phyloP scores from a whole-genome alignment of 30 jellyfish, hydroid and myxozoan genomes.

The Aurelia sp. region DNA sequence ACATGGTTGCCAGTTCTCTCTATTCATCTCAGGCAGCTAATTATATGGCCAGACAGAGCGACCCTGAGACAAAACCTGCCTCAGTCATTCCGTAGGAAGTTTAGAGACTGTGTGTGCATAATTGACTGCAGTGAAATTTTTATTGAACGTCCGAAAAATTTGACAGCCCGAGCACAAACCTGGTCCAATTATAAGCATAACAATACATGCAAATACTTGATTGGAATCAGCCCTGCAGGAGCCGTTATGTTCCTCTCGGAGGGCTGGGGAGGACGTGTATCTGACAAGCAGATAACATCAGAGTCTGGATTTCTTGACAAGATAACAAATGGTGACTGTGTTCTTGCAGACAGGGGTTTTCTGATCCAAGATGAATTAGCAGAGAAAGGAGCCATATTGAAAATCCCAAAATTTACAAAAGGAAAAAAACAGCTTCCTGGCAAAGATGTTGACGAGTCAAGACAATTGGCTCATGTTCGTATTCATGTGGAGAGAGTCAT shows the following conservation, averaged over 20 bases:
- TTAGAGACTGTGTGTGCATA: constrained; percentile 43
- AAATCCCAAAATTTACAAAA: constrained; percentile 73
- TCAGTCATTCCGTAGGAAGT: constrained; percentile 10
- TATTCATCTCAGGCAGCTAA: not conserved
- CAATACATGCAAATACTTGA: no score
- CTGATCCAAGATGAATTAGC: constrained; percentile 65
- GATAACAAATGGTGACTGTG: constrained; percentile 49
- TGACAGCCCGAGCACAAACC: not conserved
- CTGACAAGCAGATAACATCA: constrained; percentile 71
- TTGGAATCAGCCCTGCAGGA: constrained; percentile 65
- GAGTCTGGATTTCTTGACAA: constrained; percentile 54
- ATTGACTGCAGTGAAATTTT: constrained; percentile 74
- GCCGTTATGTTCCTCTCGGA: constrained; percentile 66
- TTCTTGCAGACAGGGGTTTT: constrained; percentile 88
- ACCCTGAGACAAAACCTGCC: constrained; percentile 47
- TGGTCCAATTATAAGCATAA: no score
- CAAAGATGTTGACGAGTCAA: constrained; percentile 53
- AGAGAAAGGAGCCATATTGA: constrained; percentile 41
- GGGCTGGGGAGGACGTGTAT: constrained; percentile 84
- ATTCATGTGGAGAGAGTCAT: constrained; percentile 77
- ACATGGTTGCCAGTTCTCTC: constrained; percentile 33
- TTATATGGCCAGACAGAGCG: constrained; percentile 65
- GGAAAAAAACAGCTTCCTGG: constrained; percentile 71
- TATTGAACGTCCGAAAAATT: not conserved
- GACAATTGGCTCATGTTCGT: constrained; percentile 65